A percentile compares a stretch with the other conserved stretches of the same genome.
Conservation (phyloP, 2,113 vertebrate species). For the Eurypyga helias region DNA sequence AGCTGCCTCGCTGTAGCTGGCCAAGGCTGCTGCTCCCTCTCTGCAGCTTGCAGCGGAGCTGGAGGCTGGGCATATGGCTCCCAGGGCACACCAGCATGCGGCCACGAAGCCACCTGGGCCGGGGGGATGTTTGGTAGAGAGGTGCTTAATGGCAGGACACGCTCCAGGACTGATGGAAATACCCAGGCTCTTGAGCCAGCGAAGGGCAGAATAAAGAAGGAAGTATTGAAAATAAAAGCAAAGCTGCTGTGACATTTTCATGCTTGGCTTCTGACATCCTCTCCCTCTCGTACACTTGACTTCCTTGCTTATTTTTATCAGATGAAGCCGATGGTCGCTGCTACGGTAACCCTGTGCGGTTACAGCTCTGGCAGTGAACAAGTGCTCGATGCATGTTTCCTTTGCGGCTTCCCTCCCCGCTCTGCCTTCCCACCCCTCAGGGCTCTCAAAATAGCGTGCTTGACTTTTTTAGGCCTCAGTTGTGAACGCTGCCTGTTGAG, state of each 20-base stretch:
- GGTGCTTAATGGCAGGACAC: neutral
- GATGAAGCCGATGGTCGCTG: conserved; percentile 58
- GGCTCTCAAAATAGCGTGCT: neutral
- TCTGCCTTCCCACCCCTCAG: neutral
- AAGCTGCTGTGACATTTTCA: conserved; percentile 53
- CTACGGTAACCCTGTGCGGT: conserved; percentile 49
- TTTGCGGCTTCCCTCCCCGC: conserved; percentile 60
- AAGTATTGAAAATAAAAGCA: conserved; percentile 45
- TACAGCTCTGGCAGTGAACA: conserved; percentile 18
- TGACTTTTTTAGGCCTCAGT: neutral
- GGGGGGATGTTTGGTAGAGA: neutral
- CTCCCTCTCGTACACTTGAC: conserved; percentile 1
- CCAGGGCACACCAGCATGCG: accelerated
- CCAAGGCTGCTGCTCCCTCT: neutral
- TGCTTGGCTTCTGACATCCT: conserved; percentile 51
- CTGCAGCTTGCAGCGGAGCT: neutral
- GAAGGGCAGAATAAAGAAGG: neutral
- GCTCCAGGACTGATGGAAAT: neutral
- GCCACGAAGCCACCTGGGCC: neutral
- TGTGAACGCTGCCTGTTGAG: neutral
- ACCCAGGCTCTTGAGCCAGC: neutral
- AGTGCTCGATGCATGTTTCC: conserved; percentile 56
- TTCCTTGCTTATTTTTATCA: conserved; percentile 74
- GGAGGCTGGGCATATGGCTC: accelerated
- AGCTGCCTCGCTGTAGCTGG: neutral